These are phyloP conservation scores for Ictalurus punctatus DNA, from an alignment of 2,113 vertebrate species.

Conservation along the genomic window DNA sequence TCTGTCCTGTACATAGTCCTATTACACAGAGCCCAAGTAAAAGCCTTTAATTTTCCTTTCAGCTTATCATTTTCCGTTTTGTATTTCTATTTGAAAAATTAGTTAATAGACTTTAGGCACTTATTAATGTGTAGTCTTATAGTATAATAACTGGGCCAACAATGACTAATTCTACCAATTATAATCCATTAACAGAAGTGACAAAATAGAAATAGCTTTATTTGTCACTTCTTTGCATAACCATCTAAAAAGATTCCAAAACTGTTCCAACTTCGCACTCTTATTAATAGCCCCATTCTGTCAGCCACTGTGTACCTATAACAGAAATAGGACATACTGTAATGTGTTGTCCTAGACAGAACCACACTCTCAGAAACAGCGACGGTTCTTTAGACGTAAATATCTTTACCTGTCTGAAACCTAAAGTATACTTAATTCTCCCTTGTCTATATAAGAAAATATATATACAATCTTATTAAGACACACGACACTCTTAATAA, in stretches of 20 bases:
- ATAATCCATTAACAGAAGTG: conserved; percentile 13
- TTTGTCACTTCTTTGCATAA: conserved; percentile 42
- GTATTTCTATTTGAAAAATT: conserved; percentile 29
- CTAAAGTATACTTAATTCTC: background rate
- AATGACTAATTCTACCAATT: conserved; percentile 29
- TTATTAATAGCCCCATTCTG: conserved; percentile 57
- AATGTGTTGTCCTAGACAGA: conserved; percentile 40
- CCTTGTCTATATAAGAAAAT: background rate
- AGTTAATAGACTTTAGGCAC: conserved; percentile 37
- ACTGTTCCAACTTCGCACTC: conserved; percentile 35
- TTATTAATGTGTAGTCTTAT: conserved; percentile 49
- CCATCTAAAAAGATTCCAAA: conserved; percentile 33
- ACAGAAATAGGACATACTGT: conserved; percentile 38
- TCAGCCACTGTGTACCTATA: conserved; percentile 46
- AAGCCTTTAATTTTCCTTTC: background rate
- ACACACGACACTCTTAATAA: too few relatives aligned
- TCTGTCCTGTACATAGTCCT: background rate
- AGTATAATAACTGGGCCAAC: conserved; percentile 36
- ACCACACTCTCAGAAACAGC: conserved; percentile 8
- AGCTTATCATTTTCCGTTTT: background rate
- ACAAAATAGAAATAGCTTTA: conserved; percentile 23
- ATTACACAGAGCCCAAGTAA: background rate
- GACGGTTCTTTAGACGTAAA: background rate
- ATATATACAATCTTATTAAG: background rate
- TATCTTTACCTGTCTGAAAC: background rate